A percentile compares a stretch with the other conserved stretches of the same genome.
Evolutionary conservation across 1,140 invertebrate species (phyloP).

Genomic region (Drosophila arawakana): DNA sequence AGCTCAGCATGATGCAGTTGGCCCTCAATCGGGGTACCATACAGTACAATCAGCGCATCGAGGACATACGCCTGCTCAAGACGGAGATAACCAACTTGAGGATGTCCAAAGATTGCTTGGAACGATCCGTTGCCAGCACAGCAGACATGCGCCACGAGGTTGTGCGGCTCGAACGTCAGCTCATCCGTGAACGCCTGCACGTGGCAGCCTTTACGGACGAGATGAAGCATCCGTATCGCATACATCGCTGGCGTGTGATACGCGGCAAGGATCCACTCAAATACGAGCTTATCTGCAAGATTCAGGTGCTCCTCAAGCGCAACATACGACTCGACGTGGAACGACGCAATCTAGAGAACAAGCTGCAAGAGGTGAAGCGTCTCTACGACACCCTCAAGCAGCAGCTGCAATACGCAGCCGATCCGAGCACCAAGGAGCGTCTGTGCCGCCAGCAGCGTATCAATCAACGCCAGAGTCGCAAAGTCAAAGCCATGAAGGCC

Average conservation of each 20-base stretch:
- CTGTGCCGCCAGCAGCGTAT: slow-evolving; percentile 56
- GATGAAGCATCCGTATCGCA: slow-evolving; percentile 91
- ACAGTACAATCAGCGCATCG: slow-evolving; percentile 89
- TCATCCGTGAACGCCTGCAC: slow-evolving; percentile 89
- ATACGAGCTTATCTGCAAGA: slow-evolving; percentile 88
- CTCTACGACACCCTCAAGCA: slow-evolving; percentile 44
- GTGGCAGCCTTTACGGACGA: slow-evolving; percentile 91
- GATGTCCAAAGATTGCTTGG: slow-evolving; percentile 87
- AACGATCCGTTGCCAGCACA: slow-evolving; percentile 87
- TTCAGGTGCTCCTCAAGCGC: slow-evolving; percentile 87
- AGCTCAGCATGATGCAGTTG: slow-evolving; percentile 88
- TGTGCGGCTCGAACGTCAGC: slow-evolving; percentile 89
- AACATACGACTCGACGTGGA: slow-evolving; percentile 48
- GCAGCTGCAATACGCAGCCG: slow-evolving; percentile 24
- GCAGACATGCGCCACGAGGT: slow-evolving; percentile 88
- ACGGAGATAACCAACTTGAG: slow-evolving; percentile 90
- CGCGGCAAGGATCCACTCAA: slow-evolving; percentile 89
- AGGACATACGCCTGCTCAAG: slow-evolving; percentile 91
- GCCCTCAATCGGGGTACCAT: slow-evolving; percentile 88
- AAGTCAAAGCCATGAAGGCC: slow-evolving; percentile 58
- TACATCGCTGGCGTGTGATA: slow-evolving; percentile 91
- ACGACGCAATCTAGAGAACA: slow-evolving; percentile 24
- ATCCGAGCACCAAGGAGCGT: slow-evolving; percentile 21
- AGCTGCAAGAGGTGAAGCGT: slow-evolving; percentile 15
- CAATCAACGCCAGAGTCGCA: slow-evolving; percentile 48